Evolutionary conservation across 2,888 invertebrate species (phyloP).

Genomic region (Epinotia nisella): DNA sequence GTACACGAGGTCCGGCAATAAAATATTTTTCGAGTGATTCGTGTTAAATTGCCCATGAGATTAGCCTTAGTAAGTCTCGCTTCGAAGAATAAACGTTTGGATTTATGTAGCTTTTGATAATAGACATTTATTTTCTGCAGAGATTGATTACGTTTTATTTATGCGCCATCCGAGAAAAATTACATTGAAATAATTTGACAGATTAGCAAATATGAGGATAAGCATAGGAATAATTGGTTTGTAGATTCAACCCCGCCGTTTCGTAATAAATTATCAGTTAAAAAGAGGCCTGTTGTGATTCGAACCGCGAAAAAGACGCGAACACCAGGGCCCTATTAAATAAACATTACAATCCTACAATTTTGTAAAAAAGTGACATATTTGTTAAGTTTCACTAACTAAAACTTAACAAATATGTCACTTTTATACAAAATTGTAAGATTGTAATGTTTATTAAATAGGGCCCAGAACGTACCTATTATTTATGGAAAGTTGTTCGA

Average conservation of each 20-base stretch:
- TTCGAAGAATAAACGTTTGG: conserved; percentile 29
- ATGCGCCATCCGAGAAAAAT: not conserved
- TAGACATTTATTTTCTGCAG: conserved; percentile 30
- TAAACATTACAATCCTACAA: too few species aligned
- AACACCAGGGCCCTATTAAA: too few species aligned
- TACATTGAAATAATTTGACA: not conserved
- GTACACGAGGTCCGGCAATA: conserved; percentile 63
- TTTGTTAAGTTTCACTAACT: too few species aligned
- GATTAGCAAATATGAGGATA: not conserved
- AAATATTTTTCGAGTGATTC: conserved; percentile 64
- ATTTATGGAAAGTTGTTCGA: too few species aligned
- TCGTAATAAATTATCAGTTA: too few species aligned
- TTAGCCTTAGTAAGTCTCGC: conserved; percentile 54
- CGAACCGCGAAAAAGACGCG: too few species aligned
- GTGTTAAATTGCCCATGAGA: conserved; percentile 74
- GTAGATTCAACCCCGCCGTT: not conserved
- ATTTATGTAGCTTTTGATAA: conserved; percentile 28
- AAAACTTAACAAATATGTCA: too few species aligned
- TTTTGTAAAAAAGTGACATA: too few species aligned
- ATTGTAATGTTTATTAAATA: too few species aligned
- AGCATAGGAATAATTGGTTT: not conserved
- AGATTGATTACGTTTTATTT: conserved; percentile 9
- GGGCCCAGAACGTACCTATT: too few species aligned
- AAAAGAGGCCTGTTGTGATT: too few species aligned
- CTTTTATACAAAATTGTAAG: too few species aligned